Conservation (phyloP, 2,797 vertebrate species). For the Vipera latastei region DNA sequence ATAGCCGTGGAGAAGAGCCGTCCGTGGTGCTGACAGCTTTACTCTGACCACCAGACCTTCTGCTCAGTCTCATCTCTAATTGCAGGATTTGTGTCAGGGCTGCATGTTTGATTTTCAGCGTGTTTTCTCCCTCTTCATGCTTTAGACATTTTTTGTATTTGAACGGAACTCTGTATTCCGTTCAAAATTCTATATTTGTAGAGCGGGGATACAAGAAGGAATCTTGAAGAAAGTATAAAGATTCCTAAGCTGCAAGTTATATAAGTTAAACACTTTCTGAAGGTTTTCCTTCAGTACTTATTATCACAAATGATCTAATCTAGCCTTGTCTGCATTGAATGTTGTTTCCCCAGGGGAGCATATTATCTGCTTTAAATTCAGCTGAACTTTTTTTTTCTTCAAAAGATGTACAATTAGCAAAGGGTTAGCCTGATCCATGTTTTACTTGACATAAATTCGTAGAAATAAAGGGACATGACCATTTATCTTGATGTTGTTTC, state of each 20-base stretch:
- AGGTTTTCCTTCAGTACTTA: background rate
- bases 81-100: background rate
- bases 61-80: background rate
- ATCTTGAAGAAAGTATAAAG: background rate
- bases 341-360: background rate
- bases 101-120: background rate
- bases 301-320: background rate
- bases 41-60: background rate
- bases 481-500: background rate
- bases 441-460: slow-evolving; percentile 28
- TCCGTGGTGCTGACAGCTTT: background rate
- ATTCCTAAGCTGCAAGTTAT: background rate
- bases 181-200: background rate
- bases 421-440: background rate
- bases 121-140: background rate
- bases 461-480: background rate
- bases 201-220: background rate
- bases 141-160: background rate
- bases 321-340: background rate
- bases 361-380: background rate
- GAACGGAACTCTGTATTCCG: background rate
- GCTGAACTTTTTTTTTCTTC: background rate
- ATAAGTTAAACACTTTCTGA: background rate
- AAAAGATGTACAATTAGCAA: background rate
- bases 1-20: background rate